Base-by-base conservation (phyloP, 2,797 vertebrate genomes). In the Cirrhinus molitorella region DNA sequence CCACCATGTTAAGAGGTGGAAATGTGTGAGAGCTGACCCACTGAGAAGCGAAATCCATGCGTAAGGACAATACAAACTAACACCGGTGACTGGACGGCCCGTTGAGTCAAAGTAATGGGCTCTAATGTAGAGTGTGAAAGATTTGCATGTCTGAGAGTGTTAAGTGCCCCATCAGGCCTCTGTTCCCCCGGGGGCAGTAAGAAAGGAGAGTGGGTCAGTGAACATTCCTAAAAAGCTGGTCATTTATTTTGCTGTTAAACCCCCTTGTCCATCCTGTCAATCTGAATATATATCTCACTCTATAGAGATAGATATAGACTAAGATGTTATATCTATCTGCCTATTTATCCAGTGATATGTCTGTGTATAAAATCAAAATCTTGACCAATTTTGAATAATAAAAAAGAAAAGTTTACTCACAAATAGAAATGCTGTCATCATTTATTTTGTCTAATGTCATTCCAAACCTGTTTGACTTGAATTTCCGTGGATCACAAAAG, bases 71-170 rank as follows among this genome's bases (percentile, higher is more conserved):
- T 85, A 34, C 59, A 74, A 73, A 81, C n/a, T 25, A 81, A 83
- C 88, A 86, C 82, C 85, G 81, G 84, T 28, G 84, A 77, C 84
- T 40, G 79, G 49, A 57, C 43, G 25, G 25, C 84, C 80, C 51
- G 59, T 75, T 87, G 86, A 84, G 84, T 40, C 59, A 5, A 14
- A 55, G 81, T 86, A 89, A 86, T 83, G 86, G 80, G 49, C 61
- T 77, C 66, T 89, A 89, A 89, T 74, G 86, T 74, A 74, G 84
- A 89, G 86, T 85, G 85, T 86, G 85, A 86, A 72, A 78, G 76
- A 88, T 89, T 89, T 87, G 86, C 89, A 89, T 88, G 88, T 89
- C 85, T 88, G 84, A 87, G 81, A 85, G 82, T 63, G 85, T 84
- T 89, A 90, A 90, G 89, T 90, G 84, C 87, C 71, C 57, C 75